These are phyloP conservation scores for Zaprionus vittiger DNA, from an alignment of 1,140 invertebrate genomes.

Conservation along the genomic window DNA sequence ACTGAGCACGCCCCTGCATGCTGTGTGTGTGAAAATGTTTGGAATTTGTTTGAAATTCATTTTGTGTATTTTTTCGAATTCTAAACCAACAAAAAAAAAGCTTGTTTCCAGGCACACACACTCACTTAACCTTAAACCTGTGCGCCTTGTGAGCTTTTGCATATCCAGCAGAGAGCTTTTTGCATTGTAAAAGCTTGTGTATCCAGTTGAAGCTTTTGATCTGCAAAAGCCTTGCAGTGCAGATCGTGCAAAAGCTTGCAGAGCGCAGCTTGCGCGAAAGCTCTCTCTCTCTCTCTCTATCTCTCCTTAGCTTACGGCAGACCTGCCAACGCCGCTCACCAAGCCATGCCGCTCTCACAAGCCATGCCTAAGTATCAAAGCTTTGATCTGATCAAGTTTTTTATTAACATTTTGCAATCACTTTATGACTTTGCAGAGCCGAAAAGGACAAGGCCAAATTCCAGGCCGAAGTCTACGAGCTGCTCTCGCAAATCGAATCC, in stretches of 20 bases:
- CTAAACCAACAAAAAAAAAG: slow-evolving; percentile 34
- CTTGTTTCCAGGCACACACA: slow-evolving; percentile 66
- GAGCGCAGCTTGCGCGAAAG: slow-evolving; percentile 14
- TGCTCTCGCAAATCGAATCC: slow-evolving; percentile 96
- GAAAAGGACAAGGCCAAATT: slow-evolving; percentile 98
- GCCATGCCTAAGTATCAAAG: slow-evolving; percentile 70
- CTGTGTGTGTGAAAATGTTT: slow-evolving; percentile 45
- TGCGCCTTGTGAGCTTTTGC: slow-evolving; percentile 31
- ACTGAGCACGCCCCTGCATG: slow-evolving; percentile 4
- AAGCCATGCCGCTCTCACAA: slow-evolving; percentile 42
- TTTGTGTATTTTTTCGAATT: slow-evolving; percentile 34
- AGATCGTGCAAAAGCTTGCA: slow-evolving; percentile 11
- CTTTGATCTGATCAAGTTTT: not conserved
- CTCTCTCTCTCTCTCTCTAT: slow-evolving; percentile 4
- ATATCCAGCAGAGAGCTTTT: slow-evolving; percentile 31
- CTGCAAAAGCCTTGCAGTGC: slow-evolving; percentile 8
- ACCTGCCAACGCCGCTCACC: slow-evolving; percentile 26
- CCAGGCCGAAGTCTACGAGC: slow-evolving; percentile 97
- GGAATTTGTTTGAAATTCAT: slow-evolving; percentile 38
- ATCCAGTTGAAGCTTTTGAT: not conserved
- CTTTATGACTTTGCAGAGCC: slow-evolving; percentile 87
- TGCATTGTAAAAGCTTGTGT: no score
- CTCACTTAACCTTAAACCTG: slow-evolving; percentile 52
- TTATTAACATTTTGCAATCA: slow-evolving; percentile 53
- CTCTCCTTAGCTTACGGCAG: slow-evolving; percentile 18